phyloP scores from a whole-genome alignment of 2,113 vertebrate species.

The Rhinolophus ferrumequinum region DNA sequence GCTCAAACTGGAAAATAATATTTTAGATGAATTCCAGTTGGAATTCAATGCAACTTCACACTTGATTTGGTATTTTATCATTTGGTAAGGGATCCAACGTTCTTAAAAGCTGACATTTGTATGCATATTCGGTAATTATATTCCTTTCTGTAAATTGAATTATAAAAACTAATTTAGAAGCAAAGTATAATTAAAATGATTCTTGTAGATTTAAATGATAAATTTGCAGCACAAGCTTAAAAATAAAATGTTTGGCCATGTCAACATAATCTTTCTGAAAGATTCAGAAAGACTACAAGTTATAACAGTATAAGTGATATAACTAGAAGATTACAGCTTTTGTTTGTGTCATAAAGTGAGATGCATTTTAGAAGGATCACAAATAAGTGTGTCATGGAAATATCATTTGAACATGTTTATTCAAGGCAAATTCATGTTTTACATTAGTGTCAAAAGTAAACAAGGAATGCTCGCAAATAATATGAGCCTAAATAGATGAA shows the following conservation, averaged over 20 bases:
- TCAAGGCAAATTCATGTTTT: background rate
- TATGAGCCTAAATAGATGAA: background rate
- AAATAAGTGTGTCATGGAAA: background rate
- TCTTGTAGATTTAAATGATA: background rate
- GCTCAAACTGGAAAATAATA: background rate
- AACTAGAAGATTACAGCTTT: background rate
- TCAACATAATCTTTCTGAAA: constrained; percentile 10
- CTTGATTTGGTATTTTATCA: background rate
- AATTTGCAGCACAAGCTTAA: background rate
- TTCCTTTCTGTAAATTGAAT: constrained; percentile 11
- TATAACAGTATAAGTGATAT: background rate
- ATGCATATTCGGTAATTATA: background rate
- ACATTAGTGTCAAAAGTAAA: background rate
- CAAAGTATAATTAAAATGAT: constrained; percentile 16
- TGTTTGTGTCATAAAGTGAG: background rate
- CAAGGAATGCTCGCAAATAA: background rate
- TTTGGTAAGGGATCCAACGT: background rate
- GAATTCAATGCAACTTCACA: background rate
- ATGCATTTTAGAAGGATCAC: background rate
- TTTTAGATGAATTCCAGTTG: background rate
- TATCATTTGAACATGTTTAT: background rate
- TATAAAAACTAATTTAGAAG: background rate
- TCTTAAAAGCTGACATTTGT: constrained; percentile 34
- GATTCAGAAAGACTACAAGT: background rate
- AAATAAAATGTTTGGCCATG: background rate